A percentile compares a stretch with the other conserved stretches of the same genome.
These are phyloP conservation scores for Drosophila kohkoa DNA, from an alignment of 1,140 invertebrate genomes.

Conservation along the genomic window DNA sequence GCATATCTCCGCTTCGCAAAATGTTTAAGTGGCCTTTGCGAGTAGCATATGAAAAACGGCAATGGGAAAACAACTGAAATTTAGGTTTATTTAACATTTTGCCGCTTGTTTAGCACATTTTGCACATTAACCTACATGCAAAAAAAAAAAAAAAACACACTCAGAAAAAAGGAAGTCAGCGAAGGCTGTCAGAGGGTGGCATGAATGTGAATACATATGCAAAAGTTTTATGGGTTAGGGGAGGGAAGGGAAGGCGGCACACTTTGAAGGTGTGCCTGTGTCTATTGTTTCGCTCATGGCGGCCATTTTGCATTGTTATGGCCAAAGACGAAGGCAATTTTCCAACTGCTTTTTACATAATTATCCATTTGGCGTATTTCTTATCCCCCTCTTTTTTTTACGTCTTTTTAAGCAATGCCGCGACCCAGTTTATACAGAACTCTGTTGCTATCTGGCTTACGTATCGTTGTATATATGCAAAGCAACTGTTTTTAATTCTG, in stretches of 20 bases:
- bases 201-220: background rate
- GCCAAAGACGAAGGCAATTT: constrained; percentile 58
- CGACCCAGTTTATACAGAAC: constrained; percentile 60
- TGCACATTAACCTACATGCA: constrained; percentile 77
- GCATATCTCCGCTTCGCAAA: constrained; percentile 54
- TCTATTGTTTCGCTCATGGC: constrained; percentile 61
- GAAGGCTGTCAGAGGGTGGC: background rate
- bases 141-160: background rate
- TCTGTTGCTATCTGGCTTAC: background rate
- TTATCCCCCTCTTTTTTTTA: background rate
- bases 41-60: constrained; percentile 41
- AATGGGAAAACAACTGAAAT: constrained; percentile 34
- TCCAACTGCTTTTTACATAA: constrained; percentile 74
- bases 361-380: constrained; percentile 56
- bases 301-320: constrained; percentile 58
- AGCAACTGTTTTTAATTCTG: background rate
- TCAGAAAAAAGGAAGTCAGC: constrained; percentile 26
- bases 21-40: constrained; percentile 29
- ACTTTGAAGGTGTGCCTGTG: constrained; percentile 33
- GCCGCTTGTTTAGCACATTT: constrained; percentile 73
- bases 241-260: constrained; percentile 5
- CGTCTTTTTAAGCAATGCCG: constrained; percentile 22
- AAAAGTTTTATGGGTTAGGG: background rate
- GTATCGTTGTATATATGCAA: background rate
- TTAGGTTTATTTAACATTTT: constrained; percentile 42